Base-by-base conservation (phyloP, 2,888 invertebrate genomes). In the Cephus pulcher region DNA sequence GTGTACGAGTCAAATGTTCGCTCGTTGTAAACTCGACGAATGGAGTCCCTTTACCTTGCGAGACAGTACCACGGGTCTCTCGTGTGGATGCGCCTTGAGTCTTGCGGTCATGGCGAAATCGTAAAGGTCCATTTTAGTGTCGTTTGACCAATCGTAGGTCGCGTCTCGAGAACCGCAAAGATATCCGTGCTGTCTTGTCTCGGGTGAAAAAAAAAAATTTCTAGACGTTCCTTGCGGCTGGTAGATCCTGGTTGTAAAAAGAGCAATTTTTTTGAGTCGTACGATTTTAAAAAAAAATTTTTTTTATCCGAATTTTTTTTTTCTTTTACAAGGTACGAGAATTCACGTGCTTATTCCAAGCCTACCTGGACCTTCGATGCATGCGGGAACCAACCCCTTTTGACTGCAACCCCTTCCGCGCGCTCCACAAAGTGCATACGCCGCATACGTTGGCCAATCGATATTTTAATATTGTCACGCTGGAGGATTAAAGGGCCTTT, bases 391-490 rank as follows among this genome's bases (percentile, higher is more conserved):
- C 33, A 1, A 32, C 71, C 71, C 71, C 71, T 34, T 71, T 12
- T 34, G 71, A 71, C 71, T 71, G 71, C 71, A 71, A 71, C 71
- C 71, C 69, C 68, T 75, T 76, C 78, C 78, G 40, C 12, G 12
- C 68, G 73, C 81, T 81, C 80, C 86, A 90, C 91, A 91, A 91
- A 91, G 91, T 91, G 91, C 91, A 91, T 91, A 88, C 91, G 89
- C 88, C 88, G 91, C 90, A 91, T 91, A 90, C 91, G 87, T 90
- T 88, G 87, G 88, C 88, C 88, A 90, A 91, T 91, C 91, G 88
- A 91, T 91, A 91, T 91, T 91, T 91, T 91, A 91, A 91, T 91
- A 91, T 91, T 89, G 90, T 90, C 88, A 86, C 85, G 80, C 71
- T 15, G 12, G 33, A 34, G 71, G 71, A 71, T 71, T 71, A 34